These are phyloP conservation scores for Tipula helvola DNA, from an alignment of 2,888 invertebrate genomes.

Conservation along the genomic window DNA sequence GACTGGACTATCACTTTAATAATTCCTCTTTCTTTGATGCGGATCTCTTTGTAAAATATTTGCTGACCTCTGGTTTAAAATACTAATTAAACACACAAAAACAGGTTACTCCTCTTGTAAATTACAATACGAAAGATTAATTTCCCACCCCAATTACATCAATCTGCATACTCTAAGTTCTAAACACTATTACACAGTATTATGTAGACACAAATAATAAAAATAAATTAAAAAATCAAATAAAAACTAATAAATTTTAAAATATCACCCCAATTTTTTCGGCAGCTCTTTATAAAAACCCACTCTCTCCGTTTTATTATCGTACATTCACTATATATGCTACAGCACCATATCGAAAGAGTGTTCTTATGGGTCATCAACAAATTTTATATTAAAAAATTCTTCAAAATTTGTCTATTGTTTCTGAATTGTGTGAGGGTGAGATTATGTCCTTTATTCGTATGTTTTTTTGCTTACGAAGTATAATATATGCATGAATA, in stretches of 20 bases:
- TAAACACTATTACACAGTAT: neutral
- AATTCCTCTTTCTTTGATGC: too few relatives aligned
- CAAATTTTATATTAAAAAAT: neutral
- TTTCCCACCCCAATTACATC: too few relatives aligned
- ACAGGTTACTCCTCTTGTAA: too few relatives aligned
- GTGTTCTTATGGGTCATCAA: neutral
- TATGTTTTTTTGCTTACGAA: neutral
- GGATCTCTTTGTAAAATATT: too few relatives aligned
- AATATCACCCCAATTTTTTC: neutral
- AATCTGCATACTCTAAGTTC: neutral
- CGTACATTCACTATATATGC: neutral
- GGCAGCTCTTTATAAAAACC: neutral
- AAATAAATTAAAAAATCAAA: neutral
- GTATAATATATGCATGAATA: neutral
- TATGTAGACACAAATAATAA: neutral
- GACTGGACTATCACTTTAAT: too few relatives aligned
- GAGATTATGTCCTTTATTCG: neutral
- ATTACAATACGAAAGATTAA: too few relatives aligned
- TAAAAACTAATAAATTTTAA: neutral
- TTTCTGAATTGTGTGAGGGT: neutral
- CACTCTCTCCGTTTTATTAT: neutral
- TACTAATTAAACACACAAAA: too few relatives aligned
- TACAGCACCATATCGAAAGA: neutral
- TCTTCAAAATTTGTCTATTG: neutral
- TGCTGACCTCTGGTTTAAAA: too few relatives aligned